These are phyloP conservation scores for Muntiacus muntjak DNA, from an alignment of 2,113 vertebrate genomes.

Conservation along the genomic window DNA sequence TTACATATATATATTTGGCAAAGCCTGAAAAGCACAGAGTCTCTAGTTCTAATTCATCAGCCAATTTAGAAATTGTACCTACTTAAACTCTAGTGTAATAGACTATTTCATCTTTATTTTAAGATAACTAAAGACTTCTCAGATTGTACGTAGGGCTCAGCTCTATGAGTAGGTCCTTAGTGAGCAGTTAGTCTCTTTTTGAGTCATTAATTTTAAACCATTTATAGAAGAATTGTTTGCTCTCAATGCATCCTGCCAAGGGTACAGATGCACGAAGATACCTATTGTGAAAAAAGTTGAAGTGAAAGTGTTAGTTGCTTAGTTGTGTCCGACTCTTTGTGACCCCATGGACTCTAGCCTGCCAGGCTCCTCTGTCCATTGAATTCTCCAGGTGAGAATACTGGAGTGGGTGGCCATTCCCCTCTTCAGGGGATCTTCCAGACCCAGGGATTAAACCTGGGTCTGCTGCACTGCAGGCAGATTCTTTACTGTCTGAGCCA, in stretches of 20 bases:
- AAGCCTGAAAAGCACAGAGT: conserved; percentile 14
- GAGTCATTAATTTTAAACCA: conserved; percentile 27
- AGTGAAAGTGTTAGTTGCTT: background rate
- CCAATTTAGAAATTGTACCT: conserved; percentile 34
- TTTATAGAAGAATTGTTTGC: conserved; percentile 41
- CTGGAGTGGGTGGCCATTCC: background rate
- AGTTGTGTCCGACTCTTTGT: background rate
- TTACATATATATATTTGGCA: background rate
- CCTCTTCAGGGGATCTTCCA: background rate
- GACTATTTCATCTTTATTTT: conserved; percentile 20
- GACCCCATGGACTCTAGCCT: background rate
- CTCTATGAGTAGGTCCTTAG: background rate
- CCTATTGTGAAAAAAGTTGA: background rate
- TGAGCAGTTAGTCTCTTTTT: conserved; percentile 11
- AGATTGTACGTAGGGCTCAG: background rate
- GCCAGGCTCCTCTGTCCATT: background rate
- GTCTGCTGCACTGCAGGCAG: background rate
- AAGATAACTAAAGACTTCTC: conserved; percentile 36
- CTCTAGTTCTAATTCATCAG: background rate
- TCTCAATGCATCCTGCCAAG: conserved; percentile 28
- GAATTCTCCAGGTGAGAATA: background rate
- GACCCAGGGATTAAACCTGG: background rate
- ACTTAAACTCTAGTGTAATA: conserved; percentile 2
- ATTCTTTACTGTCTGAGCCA: background rate
- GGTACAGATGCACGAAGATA: background rate